phyloP scores from a whole-genome alignment of 2,113 vertebrate species.

The Nycticebus coucang region DNA sequence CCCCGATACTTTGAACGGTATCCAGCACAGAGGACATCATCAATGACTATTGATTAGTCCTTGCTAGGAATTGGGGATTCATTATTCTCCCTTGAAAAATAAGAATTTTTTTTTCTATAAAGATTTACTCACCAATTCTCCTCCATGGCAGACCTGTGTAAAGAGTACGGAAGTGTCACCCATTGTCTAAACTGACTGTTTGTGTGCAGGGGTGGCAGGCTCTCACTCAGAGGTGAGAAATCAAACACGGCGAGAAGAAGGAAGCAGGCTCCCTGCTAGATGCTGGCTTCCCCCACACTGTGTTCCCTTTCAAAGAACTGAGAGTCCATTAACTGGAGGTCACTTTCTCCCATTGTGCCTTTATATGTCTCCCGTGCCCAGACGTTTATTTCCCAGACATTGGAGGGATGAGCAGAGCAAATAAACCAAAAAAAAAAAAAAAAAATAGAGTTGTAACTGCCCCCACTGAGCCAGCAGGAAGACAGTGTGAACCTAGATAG shows the following conservation, averaged over 20 bases:
- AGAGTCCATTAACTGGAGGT: conserved; percentile 64
- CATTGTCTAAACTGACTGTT: background rate
- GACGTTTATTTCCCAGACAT: conserved; percentile 36
- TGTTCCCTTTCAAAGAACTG: conserved; percentile 25
- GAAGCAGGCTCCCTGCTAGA: background rate
- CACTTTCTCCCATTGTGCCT: conserved; percentile 23
- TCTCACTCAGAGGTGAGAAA: background rate
- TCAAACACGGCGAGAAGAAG: background rate
- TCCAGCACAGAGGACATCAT: background rate
- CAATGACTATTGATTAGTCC: background rate
- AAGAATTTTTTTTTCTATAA: background rate
- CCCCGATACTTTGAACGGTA: background rate
- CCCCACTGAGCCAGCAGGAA: background rate
- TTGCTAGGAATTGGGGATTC: background rate
- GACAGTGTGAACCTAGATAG: background rate
- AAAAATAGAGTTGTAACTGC: conserved; percentile 6
- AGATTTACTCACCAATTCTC: background rate
- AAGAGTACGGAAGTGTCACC: background rate
- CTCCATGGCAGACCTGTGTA: background rate
- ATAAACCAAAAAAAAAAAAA: background rate
- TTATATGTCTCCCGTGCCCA: background rate
- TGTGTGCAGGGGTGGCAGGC: background rate
- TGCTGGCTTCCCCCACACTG: background rate
- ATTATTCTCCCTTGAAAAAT: background rate
- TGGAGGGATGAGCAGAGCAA: background rate